Base-by-base conservation (phyloP, 2,888 invertebrate species). In the Heterodera filipjevi region DNA sequence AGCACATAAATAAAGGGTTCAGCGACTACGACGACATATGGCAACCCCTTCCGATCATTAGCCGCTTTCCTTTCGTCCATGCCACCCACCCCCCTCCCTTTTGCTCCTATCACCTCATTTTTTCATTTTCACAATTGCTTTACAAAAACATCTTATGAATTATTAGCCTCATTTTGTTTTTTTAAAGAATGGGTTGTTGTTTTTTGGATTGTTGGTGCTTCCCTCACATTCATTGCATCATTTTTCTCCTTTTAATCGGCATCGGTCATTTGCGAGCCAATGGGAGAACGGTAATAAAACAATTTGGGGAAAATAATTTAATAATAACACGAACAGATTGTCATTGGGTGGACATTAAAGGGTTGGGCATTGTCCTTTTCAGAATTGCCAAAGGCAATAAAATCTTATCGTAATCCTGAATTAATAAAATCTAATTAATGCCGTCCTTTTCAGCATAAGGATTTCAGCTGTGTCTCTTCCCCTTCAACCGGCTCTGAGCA, bases 391-490 rank as follows among this genome's bases (percentile, higher is more conserved):
- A 59, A 59, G 12, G 59, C 59, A 27, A 59, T 59, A 59, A 27
- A 8, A n/a, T n/a, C n/a, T 16, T 3, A 39, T 39, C 6, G 6
- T 39, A 39, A 2, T 39, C 39, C 2, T 39, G 8, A 6, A 39
- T 39, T 49, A 49, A 49, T 49, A 3, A n/a, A 59, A 59, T 59
- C 59, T 27, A 59, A 59, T 59, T 59, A 59, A 10, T 27, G n/a
- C 27, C 10, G 22, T 27, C 59, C 8, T 59, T 59, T 59, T 39
- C 39, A 64, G 64, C 33, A 68, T 33, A 35, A 35, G 33, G 19
- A 68, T 32, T 68, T 68, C 68, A 19, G 33, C 68, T 68, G 68
- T 35, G 68, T 22, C 33, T 68, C 68, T 35, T 68, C 68, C 68
- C 33, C 8, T 22, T 16, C 68, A 6, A 12, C 33, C 19, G 68